phyloP scores from a whole-genome alignment of 2,113 vertebrate species.

The Marmota flaviventris region DNA sequence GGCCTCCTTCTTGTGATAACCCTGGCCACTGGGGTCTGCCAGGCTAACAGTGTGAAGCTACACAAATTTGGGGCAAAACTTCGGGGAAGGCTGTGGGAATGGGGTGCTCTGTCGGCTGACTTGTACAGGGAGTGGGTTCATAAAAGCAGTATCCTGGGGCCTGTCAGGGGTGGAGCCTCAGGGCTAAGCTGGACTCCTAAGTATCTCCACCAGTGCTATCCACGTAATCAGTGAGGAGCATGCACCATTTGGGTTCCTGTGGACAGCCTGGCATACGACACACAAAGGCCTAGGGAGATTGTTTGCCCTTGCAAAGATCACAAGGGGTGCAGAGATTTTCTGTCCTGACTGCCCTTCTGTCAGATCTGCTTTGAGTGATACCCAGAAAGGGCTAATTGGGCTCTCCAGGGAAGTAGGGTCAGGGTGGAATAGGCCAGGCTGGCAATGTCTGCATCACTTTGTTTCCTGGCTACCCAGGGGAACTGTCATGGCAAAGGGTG shows the following conservation, averaged over 20 bases:
- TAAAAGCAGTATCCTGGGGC: neutral
- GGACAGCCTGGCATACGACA: neutral
- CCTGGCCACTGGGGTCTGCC: too few species aligned
- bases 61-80: too few species aligned
- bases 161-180: neutral
- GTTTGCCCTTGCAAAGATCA: neutral
- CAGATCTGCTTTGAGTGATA: neutral
- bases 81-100: neutral
- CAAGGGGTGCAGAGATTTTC: too few species aligned
- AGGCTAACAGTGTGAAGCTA: neutral
- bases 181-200: neutral
- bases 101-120: neutral
- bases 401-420: neutral
- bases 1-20: neutral
- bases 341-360: neutral
- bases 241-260: rapidly evolving
- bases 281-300: neutral
- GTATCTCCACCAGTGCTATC: neutral
- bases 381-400: neutral
- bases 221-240: neutral
- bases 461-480: neutral
- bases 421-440: neutral
- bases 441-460: rapidly evolving
- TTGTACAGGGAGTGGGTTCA: neutral
- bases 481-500: neutral